A percentile compares a stretch with the other conserved stretches of the same genome.
Conservation (phyloP, 2,797 vertebrate genomes). For the Myotis myotis region DNA sequence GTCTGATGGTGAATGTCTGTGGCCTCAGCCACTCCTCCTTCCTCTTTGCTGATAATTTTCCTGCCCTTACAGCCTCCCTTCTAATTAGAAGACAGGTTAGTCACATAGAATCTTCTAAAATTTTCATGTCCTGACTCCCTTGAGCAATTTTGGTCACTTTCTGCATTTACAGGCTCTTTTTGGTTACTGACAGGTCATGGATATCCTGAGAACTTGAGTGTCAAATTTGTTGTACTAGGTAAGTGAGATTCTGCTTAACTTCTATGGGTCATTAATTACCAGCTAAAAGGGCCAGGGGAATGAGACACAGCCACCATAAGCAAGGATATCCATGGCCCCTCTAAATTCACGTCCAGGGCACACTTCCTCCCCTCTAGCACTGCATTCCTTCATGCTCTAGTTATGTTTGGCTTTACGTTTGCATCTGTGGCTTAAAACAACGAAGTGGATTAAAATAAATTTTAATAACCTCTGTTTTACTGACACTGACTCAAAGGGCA, state of each 20-base stretch:
- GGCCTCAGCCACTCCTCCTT: background rate
- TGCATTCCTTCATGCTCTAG: conserved; percentile 7
- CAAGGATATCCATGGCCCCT: background rate
- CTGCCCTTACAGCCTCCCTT: background rate
- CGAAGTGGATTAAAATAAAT: conserved; percentile 14
- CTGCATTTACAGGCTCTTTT: background rate
- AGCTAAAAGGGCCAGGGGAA: background rate
- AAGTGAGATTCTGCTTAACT: conserved; percentile 13
- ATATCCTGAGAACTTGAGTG: background rate
- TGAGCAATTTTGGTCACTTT: conserved; percentile 1
- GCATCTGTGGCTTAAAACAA: background rate
- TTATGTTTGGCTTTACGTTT: background rate
- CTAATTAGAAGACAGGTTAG: background rate
- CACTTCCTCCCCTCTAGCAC: background rate
- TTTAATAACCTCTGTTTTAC: conserved; percentile 43
- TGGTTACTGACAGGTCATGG: background rate
- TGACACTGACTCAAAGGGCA: conserved; percentile 22
- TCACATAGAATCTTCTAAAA: background rate
- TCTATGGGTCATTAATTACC: conserved; percentile 7
- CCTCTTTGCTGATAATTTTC: background rate
- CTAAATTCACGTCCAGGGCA: background rate
- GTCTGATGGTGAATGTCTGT: background rate
- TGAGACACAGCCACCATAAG: background rate
- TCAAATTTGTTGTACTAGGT: background rate
- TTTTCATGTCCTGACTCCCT: background rate